phyloP scores from a whole-genome alignment of 30 jellyfish, hydroid and myxozoan genomes.

The Cassiopea xamachana region DNA sequence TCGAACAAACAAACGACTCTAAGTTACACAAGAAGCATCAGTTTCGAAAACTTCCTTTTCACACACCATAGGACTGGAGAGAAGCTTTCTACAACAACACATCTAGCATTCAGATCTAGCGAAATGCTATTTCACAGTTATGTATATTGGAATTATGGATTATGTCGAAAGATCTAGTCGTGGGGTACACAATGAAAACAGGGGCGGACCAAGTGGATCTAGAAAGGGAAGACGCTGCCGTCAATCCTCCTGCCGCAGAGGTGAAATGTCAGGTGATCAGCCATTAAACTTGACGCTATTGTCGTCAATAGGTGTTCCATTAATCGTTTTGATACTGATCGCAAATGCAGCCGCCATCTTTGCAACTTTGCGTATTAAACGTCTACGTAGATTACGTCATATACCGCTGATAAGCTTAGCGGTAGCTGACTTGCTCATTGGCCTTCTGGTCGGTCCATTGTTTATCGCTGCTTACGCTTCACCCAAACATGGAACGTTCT shows the following conservation, averaged over 20 bases:
- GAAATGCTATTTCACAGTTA: too few species aligned
- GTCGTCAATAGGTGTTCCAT: conserved; percentile 1
- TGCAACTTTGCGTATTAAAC: conserved; percentile 29
- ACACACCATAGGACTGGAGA: too few species aligned
- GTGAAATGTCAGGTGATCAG: not conserved
- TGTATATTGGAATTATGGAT: not conserved
- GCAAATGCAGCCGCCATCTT: conserved; percentile 22
- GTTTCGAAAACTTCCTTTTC: too few species aligned
- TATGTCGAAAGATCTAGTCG: not conserved
- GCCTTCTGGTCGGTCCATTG: conserved; percentile 45
- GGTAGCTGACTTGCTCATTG: conserved; percentile 43
- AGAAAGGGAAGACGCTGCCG: not conserved
- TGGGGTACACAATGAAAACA: not conserved
- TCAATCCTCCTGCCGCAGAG: not conserved
- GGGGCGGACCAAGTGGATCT: not conserved
- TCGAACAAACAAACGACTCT: too few species aligned
- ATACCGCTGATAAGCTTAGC: conserved; percentile 66
- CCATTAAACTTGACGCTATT: not conserved
- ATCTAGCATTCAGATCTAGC: too few species aligned
- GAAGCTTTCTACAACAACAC: too few species aligned
- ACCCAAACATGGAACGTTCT: not conserved
- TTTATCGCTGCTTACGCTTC: conserved; percentile 13
- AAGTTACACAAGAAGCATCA: too few species aligned
- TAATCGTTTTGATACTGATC: not conserved
- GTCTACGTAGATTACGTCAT: conserved; percentile 34